Conservation (phyloP, 2,888 invertebrate genomes). For the Xanthorhoe designata region DNA sequence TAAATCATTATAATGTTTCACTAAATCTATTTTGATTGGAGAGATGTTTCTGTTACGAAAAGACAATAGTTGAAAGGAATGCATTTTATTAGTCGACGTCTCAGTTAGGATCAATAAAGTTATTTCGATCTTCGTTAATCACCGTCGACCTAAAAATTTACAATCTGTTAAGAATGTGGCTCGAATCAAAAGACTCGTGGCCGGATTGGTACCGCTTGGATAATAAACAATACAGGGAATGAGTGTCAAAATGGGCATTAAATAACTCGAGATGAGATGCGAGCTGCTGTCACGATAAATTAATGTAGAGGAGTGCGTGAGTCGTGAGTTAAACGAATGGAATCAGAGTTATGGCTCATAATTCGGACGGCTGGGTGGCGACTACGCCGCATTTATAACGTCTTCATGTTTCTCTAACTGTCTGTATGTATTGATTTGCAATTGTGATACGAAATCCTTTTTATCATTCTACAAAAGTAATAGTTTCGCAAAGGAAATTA, state of each 20-base stretch:
- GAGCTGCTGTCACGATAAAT: constrained; percentile 79
- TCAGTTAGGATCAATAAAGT: constrained; percentile 52
- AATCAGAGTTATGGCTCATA: constrained; percentile 82
- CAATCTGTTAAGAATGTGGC: constrained; percentile 60
- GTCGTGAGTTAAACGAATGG: constrained; percentile 71
- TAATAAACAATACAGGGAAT: constrained; percentile 74
- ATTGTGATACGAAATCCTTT: neutral
- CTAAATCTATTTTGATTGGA: constrained; percentile 25
- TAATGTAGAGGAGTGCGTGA: constrained; percentile 73
- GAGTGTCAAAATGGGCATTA: constrained; percentile 81
- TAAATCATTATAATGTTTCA: constrained; percentile 21
- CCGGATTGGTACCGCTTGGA: constrained; percentile 68
- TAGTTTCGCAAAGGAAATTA: constrained; percentile 4
- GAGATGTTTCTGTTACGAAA: constrained; percentile 30
- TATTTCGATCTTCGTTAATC: constrained; percentile 58
- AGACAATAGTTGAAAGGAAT: constrained; percentile 40
- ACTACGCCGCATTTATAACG: constrained; percentile 68
- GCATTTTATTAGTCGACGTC: constrained; percentile 43
- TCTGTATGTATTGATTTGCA: constrained; percentile 54
- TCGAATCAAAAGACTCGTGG: constrained; percentile 67
- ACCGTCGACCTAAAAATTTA: constrained; percentile 60
- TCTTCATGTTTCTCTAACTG: constrained; percentile 54
- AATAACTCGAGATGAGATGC: constrained; percentile 77
- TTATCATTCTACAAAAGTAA: neutral
- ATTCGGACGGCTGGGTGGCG: constrained; percentile 67